Base-by-base conservation (phyloP, 92 coral and sea anemone genomes). In the Epizoanthus fatuus region DNA sequence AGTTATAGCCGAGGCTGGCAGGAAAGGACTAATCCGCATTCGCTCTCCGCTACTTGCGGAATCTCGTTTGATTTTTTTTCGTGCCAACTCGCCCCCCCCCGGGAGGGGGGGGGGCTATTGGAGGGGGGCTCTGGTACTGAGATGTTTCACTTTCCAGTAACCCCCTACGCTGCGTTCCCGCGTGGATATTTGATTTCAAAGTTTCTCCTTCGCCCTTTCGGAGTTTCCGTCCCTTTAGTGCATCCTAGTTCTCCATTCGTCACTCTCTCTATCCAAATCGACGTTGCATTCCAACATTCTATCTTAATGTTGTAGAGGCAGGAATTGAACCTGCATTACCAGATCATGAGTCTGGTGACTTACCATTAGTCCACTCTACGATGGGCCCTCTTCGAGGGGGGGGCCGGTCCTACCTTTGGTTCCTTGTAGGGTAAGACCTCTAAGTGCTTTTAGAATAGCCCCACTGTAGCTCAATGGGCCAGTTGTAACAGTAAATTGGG, bases 261-360 rank as follows among this genome's bases (percentile, higher is more conserved):
- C 89, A 88, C 90, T 79, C 85, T 89, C 89, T 79, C 80, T 71
- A 73, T 45, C 55, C 79, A 73, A 80, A 87, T 64, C 78, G 59
- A 82, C 90, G 84, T 73, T 64, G 65, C 72, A 44, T 55, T 81
- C 72, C 72, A 63, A 80, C 72, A 20, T 16, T 47, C n/a, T 49
- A 17, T 60, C 55, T 25, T 35, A 76, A 32, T 55, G 56, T 91
- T 80, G 98, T 94, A 94, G 95, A 87, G 95, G 92, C 90, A 90
- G 93, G 98, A 94, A 70, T 94, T 92, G 98, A 94, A 94, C 98
- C 93, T 90, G 89, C 98, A 91, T 94, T 75, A 65, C 88, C 95
- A 90, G 98, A 90, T 90, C 87, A 94, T 94, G 98, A 94, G 95
- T 87, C 98, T 86, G 94, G 83, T 69, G 93, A 93, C 94, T 91